Evolutionary conservation across 2,797 vertebrate species (phyloP), one percentile per base, ranked within the genome.

Genomic region (Toxotes lorentzi): DNA sequence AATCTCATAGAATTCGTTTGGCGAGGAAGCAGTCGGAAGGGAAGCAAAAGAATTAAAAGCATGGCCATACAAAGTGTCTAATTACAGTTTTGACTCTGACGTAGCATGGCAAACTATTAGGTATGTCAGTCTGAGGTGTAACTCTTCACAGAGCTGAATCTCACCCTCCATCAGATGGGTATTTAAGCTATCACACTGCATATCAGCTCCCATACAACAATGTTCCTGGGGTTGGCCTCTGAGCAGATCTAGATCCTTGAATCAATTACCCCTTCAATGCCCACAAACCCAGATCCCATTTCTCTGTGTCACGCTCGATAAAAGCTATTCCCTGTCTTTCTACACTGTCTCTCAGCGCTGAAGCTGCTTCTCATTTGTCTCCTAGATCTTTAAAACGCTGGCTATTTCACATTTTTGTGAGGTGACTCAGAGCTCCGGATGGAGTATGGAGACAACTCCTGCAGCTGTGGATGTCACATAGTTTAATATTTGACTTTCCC

Each of bases 231-330:
- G 88, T 88, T 67, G 53, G 72, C 64, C 82, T 84, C 82, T 4
- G 71, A 76, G 84, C 79, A 85, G 84, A 84, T 79, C 76, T 45
- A 75, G 84, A 89, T 81, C 88, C 85, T 83, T 86, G 88, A 95
- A 94, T 95, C 93, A 93, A 94, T 96, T 95, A 93, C 86, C 83
- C 65, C 79, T 89, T 86, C 73, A 84, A 71, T 86, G 74, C 83
- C 87, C 82, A 87, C 86, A 88, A 88, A 88, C 85, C 85, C 86
- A 89, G 86, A 91, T 90, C 89, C 90, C 86, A 92, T 95, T 94
- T 95, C 90, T 93, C 77, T 61, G 83, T 85, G 87, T 94, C 94
- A 91, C 80, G 79, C 91, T 95, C 85, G 83, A 94, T 95, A 92
- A 94, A 94, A 82, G 79, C 89, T 88, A 89, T 93, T 91, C 87